phyloP scores from a whole-genome alignment of 2,888 invertebrate species.

The Protophormia terraenovae region DNA sequence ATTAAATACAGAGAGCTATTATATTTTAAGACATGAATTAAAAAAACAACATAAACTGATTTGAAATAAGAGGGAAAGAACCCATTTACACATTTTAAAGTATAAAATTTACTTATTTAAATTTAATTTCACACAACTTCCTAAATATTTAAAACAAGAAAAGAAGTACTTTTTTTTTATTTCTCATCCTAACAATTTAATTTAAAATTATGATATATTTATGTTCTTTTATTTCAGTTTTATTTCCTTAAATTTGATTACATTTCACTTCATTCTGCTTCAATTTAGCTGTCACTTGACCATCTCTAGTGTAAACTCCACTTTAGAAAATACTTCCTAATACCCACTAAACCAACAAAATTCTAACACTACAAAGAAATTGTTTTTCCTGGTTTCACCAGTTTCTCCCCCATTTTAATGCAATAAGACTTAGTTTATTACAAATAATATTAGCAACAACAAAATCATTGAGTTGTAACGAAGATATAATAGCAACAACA shows the following conservation, averaged over 20 bases:
- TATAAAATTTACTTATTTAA: no score
- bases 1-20: no score
- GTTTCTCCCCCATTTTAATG: neutral
- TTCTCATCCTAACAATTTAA: neutral
- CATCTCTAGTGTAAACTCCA: neutral
- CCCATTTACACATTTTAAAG: no score
- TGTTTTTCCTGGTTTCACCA: neutral
- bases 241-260: neutral
- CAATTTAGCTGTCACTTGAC: neutral
- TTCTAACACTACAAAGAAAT: conserved; percentile 7
- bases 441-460: conserved; percentile 19
- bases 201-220: neutral
- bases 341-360: conserved; percentile 5
- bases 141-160: no score
- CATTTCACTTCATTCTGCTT: neutral
- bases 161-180: neutral
- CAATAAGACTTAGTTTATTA: neutral
- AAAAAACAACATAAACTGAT: no score
- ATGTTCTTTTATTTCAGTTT: neutral
- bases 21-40: no score
- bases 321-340: neutral
- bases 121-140: no score
- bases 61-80: no score
- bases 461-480: neutral
- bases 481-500: neutral